These are phyloP conservation scores for Antheraea pernyi DNA, from an alignment of 1,140 invertebrate genomes.

Conservation along the genomic window DNA sequence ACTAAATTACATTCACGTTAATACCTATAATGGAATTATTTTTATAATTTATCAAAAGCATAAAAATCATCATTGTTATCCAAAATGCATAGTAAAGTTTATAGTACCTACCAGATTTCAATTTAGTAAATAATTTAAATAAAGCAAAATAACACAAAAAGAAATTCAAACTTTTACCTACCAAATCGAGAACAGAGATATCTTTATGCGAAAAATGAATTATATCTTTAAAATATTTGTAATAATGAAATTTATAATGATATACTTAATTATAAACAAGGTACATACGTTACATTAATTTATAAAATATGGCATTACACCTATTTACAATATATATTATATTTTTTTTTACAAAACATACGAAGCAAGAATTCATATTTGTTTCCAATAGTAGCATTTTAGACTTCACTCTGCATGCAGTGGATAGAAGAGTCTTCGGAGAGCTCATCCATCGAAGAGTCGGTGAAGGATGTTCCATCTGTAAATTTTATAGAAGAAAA, in stretches of 20 bases:
- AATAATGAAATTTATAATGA: neutral
- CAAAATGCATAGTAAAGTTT: too few relatives aligned
- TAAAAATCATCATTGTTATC: too few relatives aligned
- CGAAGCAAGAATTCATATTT: conserved; percentile 1
- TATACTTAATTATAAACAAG: neutral
- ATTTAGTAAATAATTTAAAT: too few relatives aligned
- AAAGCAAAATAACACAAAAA: too few relatives aligned
- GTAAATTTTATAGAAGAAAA: conserved; percentile 25
- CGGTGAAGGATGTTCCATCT: conserved; percentile 80
- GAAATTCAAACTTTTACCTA: too few relatives aligned
- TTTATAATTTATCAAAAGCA: too few relatives aligned
- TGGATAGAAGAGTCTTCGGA: conserved; percentile 90
- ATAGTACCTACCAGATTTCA: too few relatives aligned
- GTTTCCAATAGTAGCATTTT: neutral
- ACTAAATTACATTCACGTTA: too few relatives aligned
- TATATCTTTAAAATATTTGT: too few relatives aligned
- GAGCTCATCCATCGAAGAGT: conserved; percentile 89
- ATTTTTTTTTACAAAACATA: neutral
- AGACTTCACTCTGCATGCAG: conserved; percentile 88
- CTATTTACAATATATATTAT: conserved; percentile 17
- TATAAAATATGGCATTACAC: conserved; percentile 22
- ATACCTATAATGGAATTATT: too few relatives aligned
- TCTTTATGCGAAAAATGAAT: too few relatives aligned
- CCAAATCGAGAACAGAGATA: too few relatives aligned
- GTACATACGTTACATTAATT: neutral